Evolutionary conservation across 2,113 vertebrate species (phyloP).

Genomic region (Odocoileus virginianus): DNA sequence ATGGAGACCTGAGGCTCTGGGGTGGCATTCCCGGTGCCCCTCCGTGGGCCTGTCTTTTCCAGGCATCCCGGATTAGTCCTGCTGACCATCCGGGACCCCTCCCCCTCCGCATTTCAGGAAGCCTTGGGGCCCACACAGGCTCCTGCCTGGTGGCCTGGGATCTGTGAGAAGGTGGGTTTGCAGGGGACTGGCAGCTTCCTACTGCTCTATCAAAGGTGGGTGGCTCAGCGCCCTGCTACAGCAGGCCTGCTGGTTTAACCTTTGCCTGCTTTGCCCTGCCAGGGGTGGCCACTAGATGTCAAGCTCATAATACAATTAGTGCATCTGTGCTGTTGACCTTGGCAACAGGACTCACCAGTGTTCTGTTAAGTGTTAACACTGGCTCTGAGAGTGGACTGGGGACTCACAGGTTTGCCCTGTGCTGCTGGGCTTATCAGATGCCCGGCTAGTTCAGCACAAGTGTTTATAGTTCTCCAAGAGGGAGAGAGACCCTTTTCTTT

Average conservation of each 20-base stretch:
- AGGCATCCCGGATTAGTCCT: background rate
- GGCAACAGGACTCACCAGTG: conserved; percentile 83
- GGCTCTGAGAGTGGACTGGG: conserved; percentile 81
- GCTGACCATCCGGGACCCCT: background rate
- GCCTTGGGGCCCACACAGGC: conserved; percentile 39
- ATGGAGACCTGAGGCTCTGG: background rate
- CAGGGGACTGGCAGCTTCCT: conserved; percentile 78
- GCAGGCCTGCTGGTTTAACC: conserved; percentile 95
- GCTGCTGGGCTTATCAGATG: conserved; percentile 73
- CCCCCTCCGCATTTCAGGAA: background rate
- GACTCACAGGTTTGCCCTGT: conserved; percentile 71
- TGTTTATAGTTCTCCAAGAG: conserved; percentile 73
- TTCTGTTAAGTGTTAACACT: conserved; percentile 87
- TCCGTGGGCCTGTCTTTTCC: background rate
- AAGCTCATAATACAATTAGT: conserved; percentile 96
- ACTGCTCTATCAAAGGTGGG: conserved; percentile 81
- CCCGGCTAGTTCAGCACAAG: conserved; percentile 70
- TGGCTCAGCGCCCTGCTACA: conserved; percentile 85
- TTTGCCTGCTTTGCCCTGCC: conserved; percentile 90
- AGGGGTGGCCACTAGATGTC: conserved; percentile 91
- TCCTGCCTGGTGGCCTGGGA: conserved; percentile 64
- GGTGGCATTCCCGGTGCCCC: background rate
- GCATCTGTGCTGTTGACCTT: conserved; percentile 94
- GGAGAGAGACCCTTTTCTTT: conserved; percentile 61
- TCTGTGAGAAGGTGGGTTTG: conserved; percentile 76